A percentile compares a stretch with the other conserved stretches of the same genome.
These are phyloP conservation scores for Enteromius mattozi DNA, from an alignment of 2,797 vertebrate genomes.

Conservation along the genomic window DNA sequence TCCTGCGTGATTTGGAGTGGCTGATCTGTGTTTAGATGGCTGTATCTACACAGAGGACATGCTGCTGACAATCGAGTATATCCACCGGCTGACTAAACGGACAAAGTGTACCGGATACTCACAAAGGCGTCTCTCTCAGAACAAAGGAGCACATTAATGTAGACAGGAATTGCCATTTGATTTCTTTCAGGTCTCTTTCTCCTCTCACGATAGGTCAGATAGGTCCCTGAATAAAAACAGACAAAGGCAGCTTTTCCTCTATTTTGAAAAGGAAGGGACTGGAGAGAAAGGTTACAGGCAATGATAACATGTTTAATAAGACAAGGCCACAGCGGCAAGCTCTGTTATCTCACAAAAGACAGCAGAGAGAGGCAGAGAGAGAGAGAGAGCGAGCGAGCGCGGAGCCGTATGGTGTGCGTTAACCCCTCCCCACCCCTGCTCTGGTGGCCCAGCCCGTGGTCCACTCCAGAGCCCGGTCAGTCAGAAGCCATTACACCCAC, in stretches of 20 bases:
- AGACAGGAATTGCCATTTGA: slow-evolving; percentile 49
- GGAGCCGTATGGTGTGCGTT: slow-evolving; percentile 62
- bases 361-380: slow-evolving; percentile 64
- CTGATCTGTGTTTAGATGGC: slow-evolving; percentile 38
- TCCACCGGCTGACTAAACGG: slow-evolving; percentile 18
- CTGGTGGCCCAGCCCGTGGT: slow-evolving; percentile 55
- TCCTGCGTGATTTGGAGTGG: slow-evolving; percentile 30
- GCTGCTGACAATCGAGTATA: slow-evolving; percentile 39
- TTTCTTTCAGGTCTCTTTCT: slow-evolving; percentile 46
- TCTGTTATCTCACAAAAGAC: slow-evolving; percentile 50
- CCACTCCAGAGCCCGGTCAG: slow-evolving; percentile 80
- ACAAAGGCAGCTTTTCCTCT: slow-evolving; percentile 44
- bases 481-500: slow-evolving; percentile 99
- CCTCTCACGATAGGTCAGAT: slow-evolving; percentile 53
- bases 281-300: slow-evolving; percentile 54
- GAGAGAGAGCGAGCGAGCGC: slow-evolving; percentile 57
- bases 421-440: slow-evolving; percentile 65
- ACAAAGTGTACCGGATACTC: not conserved
- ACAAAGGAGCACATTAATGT: slow-evolving; percentile 53
- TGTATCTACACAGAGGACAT: slow-evolving; percentile 48
- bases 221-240: slow-evolving; percentile 50
- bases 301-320: slow-evolving; percentile 58
- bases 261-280: slow-evolving; percentile 44
- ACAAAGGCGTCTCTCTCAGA: slow-evolving; percentile 41
- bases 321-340: slow-evolving; percentile 50